Evolutionary conservation across 92 coral and sea anemone species (phyloP).

Genomic region (Palythoa heliodiscus): DNA sequence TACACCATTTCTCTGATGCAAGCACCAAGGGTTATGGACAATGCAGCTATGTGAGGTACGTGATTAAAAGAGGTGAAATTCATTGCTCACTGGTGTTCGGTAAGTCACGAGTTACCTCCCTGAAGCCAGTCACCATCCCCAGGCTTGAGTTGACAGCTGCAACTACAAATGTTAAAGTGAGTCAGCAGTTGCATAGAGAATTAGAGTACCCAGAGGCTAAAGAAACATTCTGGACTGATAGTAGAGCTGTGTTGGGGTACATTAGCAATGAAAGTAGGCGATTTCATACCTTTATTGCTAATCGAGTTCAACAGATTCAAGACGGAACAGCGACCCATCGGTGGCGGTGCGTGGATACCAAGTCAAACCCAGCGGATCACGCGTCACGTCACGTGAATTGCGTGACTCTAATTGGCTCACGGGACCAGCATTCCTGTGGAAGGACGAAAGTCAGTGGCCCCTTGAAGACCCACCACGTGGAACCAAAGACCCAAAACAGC

Average conservation of each 20-base stretch:
- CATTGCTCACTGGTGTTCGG: not conserved
- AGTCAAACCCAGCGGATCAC: not conserved
- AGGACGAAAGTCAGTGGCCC: not conserved
- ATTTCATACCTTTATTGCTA: not conserved
- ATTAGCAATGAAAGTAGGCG: not conserved
- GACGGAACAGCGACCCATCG: not conserved
- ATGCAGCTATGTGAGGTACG: not conserved
- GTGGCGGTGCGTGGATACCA: not conserved
- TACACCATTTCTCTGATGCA: not conserved
- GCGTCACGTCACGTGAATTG: not conserved
- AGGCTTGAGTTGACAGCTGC: slow-evolving; percentile 14
- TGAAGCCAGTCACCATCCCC: not conserved
- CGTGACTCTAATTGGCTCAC: not conserved
- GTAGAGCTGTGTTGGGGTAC: not conserved
- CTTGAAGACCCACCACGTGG: not conserved
- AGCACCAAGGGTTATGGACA: not conserved
- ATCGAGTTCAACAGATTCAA: not conserved
- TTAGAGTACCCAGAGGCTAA: not conserved
- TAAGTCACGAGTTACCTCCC: not conserved
- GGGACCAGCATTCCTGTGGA: not conserved
- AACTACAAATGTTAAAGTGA: not conserved
- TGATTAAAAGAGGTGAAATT: not conserved
- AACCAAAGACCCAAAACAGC: not conserved
- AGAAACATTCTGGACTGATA: slow-evolving; percentile 34
- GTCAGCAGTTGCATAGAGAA: slow-evolving; percentile 24